Evolutionary conservation across 1,140 invertebrate species (phyloP), one percentile per base, ranked within the genome.

Genomic region (Drosophila mauritiana): DNA sequence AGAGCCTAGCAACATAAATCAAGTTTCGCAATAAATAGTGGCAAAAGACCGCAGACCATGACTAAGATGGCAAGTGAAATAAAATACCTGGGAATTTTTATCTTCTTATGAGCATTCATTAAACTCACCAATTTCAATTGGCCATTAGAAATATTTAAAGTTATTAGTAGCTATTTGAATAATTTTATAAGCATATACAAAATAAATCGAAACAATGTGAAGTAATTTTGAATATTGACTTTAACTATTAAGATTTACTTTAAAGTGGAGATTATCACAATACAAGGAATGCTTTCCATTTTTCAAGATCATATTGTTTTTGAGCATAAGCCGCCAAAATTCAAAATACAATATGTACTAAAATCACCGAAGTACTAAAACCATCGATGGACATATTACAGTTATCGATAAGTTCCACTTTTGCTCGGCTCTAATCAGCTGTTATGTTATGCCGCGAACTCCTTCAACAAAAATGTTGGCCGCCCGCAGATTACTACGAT

Each of bases 1-100:
- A 45, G 37, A 57, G 49, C 63, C 43, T 74, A 57, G 55, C 57
- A 85, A 88, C 74, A 88, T 85, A 78, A 82, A 86, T 88, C 74
- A 74, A 55, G 48, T 36, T 62, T 40, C 17, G 3, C 17, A 15
- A 15, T 22, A n/a, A 20, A 8, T 22, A 61, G 25, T 31, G 12
- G 27, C 17, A 58, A 12, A 42, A 62, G 8, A 22, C 45, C 27
- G 8, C 8, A 10, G 27, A n/a, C 1, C 4, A 12, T 51, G 48
- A 51, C 10, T 34, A 51, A 51, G 48, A 51, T 31, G 48, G 0
- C 48, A 34, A 4, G 27, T 17, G 4, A 49, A 49, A 17, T 34
- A 31, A 8, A 51, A 51, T 17, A 8, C 13, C 48, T 3, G 17
- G 48, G 8, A 48, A n/a, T 48, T 20, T 8, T 10, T 3, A 15